Evolutionary conservation across 1,140 invertebrate genomes (phyloP), one percentile per base, ranked within the genome.

Genomic region (Trialeurodes vaporariorum): DNA sequence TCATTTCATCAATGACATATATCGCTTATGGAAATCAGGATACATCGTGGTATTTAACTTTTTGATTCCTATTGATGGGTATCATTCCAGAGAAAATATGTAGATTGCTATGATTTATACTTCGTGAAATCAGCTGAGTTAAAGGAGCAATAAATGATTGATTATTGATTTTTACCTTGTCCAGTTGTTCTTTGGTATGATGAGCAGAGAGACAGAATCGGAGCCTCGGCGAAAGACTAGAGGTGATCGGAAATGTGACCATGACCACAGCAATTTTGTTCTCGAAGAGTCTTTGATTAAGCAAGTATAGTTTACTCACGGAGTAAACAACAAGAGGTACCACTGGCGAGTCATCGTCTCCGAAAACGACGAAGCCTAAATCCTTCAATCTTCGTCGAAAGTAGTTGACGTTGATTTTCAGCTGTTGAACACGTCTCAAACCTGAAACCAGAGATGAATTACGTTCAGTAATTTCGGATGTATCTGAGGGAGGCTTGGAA

Each of bases 181-280:
- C 96, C 66, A 99, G 81, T 83, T 96, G 94, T 81, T 94, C 90
- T 79, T 95, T 94, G 24, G 93, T 95, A 78, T 99, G 97, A 22
- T 92, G 87, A 58, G 97, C 96, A 25, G 94, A 98, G 40, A 99
- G 79, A 77, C 96, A 99, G 80, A 98, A 97, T 71, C 97, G 81
- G 69, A 95, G 94, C 75, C 96, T 85, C 24, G 93, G 92, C 80
- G 92, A 88, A 82, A 94, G 91, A 64, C 99, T 85, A 59, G 94
- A 91, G 21, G 96, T 98, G 27, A 97, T 96, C 64, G 97, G 97
- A 81, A 96, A 98, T 66, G 95, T 95, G 66, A 98, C 97, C 68
- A 96, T 94, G 2, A 98, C 96, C 17, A 88, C 87, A 22, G 95
- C 96, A 67, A 98, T 87, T 62, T 49, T 49, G 34, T 49, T 49